Evolutionary conservation across 2,113 vertebrate genomes (phyloP).

Genomic region (Alouatta palliata): DNA sequence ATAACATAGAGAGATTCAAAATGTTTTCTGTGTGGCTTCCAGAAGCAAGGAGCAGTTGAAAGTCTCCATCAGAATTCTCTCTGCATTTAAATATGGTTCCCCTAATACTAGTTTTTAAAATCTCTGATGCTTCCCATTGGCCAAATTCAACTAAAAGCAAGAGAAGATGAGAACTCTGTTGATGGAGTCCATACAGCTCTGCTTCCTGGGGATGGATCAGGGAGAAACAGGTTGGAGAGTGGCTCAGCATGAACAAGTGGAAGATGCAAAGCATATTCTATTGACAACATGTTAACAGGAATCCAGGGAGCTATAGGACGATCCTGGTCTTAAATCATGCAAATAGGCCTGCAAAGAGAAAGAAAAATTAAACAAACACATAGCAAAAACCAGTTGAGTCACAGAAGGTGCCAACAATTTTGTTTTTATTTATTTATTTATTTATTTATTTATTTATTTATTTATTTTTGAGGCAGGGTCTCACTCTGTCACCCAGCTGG

Average conservation of each 20-base stretch:
- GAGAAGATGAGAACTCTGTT: background rate
- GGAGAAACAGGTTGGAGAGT: background rate
- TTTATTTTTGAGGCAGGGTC: no score
- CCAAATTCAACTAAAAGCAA: background rate
- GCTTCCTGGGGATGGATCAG: background rate
- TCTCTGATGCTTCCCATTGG: background rate
- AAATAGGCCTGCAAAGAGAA: no score
- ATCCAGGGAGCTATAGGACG: background rate
- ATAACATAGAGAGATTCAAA: background rate
- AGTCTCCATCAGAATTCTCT: background rate
- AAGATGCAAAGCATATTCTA: background rate
- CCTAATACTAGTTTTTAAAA: background rate
- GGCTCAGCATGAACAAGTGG: no score
- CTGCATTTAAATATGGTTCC: background rate
- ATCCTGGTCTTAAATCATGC: background rate
- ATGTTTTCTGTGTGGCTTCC: background rate
- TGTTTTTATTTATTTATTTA: background rate
- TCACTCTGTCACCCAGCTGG: no score
- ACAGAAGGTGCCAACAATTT: background rate
- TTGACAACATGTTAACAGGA: background rate
- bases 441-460: no score
- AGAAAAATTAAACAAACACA: background rate
- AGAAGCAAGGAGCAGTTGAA: background rate
- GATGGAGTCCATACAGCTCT: background rate
- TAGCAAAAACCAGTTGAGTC: background rate